A percentile compares a stretch with the other conserved stretches of the same genome.
Evolutionary conservation across 64 coral and sea anemone species (phyloP).

Genomic region (Hydrozoanthus tunicans): DNA sequence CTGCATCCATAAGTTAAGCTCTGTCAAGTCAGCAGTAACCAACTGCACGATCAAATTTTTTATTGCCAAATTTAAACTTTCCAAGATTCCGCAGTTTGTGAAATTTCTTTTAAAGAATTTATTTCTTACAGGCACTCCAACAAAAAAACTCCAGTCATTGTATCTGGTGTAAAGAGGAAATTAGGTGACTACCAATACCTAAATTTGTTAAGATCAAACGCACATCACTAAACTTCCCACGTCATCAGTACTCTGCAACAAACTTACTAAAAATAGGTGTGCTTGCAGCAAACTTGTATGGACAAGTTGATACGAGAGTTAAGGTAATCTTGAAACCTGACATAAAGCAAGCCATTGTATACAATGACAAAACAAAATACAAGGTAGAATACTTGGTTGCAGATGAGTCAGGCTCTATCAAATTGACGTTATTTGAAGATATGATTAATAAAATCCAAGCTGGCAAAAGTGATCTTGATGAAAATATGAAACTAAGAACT

Average conservation of each 20-base stretch:
- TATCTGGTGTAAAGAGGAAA: no score
- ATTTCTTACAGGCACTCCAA: no score
- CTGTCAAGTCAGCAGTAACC: no score
- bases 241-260: not conserved
- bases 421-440: not conserved
- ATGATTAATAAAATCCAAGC: not conserved
- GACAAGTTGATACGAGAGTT: not conserved
- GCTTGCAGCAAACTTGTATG: not conserved
- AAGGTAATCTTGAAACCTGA: constrained; percentile 3
- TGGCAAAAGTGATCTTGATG: not conserved
- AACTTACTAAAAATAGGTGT: not conserved
- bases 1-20: no score
- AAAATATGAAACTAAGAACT: constrained; percentile 13
- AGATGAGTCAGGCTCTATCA: not conserved
- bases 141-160: no score
- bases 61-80: no score
- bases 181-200: not conserved
- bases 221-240: not conserved
- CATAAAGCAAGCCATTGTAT: not conserved
- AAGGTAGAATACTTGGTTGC: not conserved
- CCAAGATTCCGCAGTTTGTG: no score
- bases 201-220: not conserved
- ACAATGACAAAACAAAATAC: not conserved
- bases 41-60: no score
- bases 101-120: no score